Base-by-base conservation (phyloP, 1,140 invertebrate genomes). In the Carposina sasakii region DNA sequence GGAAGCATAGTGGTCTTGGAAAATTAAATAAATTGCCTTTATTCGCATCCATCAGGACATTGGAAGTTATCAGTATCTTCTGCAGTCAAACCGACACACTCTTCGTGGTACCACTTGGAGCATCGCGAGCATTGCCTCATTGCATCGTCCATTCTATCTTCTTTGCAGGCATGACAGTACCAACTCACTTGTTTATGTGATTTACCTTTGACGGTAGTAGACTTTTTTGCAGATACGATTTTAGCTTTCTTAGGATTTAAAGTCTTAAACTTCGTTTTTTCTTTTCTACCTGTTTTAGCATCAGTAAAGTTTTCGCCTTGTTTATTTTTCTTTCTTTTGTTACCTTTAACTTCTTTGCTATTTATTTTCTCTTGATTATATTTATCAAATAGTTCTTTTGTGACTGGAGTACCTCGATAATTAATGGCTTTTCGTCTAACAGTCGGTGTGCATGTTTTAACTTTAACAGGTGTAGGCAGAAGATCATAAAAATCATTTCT, bases 371-470 rank as follows among this genome's bases (percentile, higher is more conserved):
- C 48, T 57, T 50, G 1, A 13, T 61, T 54, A 36, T 54, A 46
- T 54, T 49, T 56, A 40, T 57, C 16, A 52, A 61, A 61, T 10
- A 61, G 37, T 30, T 61, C 48, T 54, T 57, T 61, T 12, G 54
- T 61, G 31, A 61, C 59, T 52, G 44, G 36, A 48, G 48, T 54
- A 13, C 52, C 52, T 39, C 52, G 10, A 39, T 59, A 59, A 54
- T 54, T 54, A 17, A 61, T 57, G 43, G 54, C 51, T 48, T 57
- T 57, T 53, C 40, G 36, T 48, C 43, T 48, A 20, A 53, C 37
- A 20, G 37, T 57, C n/a, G 41, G 50, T 51, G 47, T 48, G 8
- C 33, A 16, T 53, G 31, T 22, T 20, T 20, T 17, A 48, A 19
- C 22, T 43, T 57, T 53, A 37, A 9, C 44, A 3, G 52, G 52